A percentile compares a stretch with the other conserved stretches of the same genome.
These are phyloP conservation scores for Clamator glandarius DNA, from an alignment of 2,797 vertebrate species.

Conservation along the genomic window DNA sequence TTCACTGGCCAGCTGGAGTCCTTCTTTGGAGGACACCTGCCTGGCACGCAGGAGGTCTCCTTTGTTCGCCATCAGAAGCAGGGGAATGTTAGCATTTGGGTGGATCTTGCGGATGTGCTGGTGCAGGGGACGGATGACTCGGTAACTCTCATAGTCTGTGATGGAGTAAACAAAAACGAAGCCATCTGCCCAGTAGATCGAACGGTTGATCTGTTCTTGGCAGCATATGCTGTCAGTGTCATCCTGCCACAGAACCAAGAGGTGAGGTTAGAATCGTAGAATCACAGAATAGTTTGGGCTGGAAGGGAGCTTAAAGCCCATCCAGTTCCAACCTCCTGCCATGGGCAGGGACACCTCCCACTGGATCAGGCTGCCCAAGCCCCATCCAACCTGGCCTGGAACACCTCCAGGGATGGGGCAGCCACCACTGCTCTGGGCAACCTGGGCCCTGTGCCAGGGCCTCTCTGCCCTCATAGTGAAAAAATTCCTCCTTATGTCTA, in stretches of 20 bases:
- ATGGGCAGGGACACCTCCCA: too few species aligned
- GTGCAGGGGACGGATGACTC: slow-evolving; percentile 88
- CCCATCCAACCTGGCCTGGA: too few species aligned
- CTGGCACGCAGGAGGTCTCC: slow-evolving; percentile 89
- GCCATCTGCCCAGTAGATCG: slow-evolving; percentile 95
- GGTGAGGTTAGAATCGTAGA: neutral
- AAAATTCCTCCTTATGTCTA: too few species aligned
- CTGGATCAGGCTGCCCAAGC: too few species aligned
- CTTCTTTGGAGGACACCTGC: slow-evolving; percentile 88
- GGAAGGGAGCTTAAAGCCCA: too few species aligned
- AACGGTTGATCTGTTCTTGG: slow-evolving; percentile 91
- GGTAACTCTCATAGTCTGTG: slow-evolving; percentile 90
- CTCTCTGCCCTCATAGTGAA: too few species aligned
- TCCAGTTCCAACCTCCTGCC: too few species aligned
- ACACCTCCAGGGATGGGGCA: too few species aligned
- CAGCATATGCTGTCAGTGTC: slow-evolving; percentile 88
- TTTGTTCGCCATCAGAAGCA: slow-evolving; percentile 93
- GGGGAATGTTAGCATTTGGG: slow-evolving; percentile 89
- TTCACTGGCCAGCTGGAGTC: slow-evolving; percentile 85
- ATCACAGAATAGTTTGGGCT: too few species aligned
- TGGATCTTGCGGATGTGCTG: slow-evolving; percentile 92
- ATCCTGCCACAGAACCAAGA: slow-evolving; percentile 76
- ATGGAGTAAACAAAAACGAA: slow-evolving; percentile 94
- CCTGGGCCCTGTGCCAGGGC: too few species aligned
- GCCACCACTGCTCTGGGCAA: too few species aligned